Evolutionary conservation across 2,113 vertebrate genomes (phyloP).

Genomic region (Mormyrus lacerda): DNA sequence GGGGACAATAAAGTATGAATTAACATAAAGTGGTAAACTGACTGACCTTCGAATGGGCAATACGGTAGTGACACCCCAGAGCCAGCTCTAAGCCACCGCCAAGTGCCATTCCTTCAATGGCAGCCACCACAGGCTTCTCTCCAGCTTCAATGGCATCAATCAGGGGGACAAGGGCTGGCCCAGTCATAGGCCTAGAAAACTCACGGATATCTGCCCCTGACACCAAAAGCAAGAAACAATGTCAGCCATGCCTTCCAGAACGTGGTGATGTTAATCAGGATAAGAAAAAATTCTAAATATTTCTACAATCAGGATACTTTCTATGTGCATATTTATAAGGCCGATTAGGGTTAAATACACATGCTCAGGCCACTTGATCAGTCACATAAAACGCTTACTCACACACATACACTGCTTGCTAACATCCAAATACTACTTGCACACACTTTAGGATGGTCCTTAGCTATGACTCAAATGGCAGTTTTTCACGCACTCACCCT

Average conservation of each 20-base stretch:
- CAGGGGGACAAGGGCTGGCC: constrained; percentile 40
- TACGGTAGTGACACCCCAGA: constrained; percentile 83
- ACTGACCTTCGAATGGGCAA: constrained; percentile 72
- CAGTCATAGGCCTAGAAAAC: constrained; percentile 33
- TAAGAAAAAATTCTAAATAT: not conserved
- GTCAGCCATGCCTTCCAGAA: not conserved
- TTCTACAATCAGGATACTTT: not conserved
- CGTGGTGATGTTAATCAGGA: not conserved
- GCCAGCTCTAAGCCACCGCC: constrained; percentile 87
- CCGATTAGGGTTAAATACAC: not conserved
- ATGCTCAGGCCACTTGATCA: not conserved
- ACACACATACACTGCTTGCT: not conserved
- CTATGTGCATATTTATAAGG: not conserved
- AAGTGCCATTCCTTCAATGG: constrained; percentile 76
- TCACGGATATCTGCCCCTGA: constrained; percentile 77
- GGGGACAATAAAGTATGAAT: no score
- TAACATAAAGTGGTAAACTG: not conserved
- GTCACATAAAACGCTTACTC: not conserved
- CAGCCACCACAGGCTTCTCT: constrained; percentile 80
- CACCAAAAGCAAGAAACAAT: not conserved
- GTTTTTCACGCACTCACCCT: no score
- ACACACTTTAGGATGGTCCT: not conserved
- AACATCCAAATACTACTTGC: not conserved
- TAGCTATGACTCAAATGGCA: not conserved
- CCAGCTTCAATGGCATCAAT: constrained; percentile 67